Percentiles rank a stretch among this genome's conserved stretches.
These are phyloP conservation scores for Amaurobius ferox DNA, from an alignment of 2,888 invertebrate genomes.

Conservation along the genomic window DNA sequence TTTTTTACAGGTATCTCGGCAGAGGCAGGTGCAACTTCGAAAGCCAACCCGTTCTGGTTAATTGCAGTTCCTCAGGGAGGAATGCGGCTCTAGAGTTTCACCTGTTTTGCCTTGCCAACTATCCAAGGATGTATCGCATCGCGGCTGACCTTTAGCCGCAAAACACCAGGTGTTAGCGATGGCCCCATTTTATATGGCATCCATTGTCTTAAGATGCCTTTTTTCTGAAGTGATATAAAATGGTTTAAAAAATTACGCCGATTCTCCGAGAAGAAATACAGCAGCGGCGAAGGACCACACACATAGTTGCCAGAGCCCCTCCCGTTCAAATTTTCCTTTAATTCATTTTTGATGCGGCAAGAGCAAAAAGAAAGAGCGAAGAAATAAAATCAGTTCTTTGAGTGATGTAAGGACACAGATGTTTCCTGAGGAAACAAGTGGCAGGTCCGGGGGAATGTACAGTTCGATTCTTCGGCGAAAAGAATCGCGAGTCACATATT, in stretches of 20 bases:
- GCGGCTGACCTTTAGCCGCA: constrained; percentile 46
- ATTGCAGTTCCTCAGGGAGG: constrained; percentile 45
- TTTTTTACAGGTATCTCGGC: background rate
- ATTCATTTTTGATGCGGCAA: constrained; percentile 32
- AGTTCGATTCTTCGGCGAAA: background rate
- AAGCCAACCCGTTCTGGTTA: constrained; percentile 67
- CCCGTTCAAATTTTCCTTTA: constrained; percentile 30
- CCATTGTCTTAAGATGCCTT: constrained; percentile 50
- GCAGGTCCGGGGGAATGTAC: background rate
- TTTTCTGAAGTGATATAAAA: constrained; percentile 22
- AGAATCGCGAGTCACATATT: background rate
- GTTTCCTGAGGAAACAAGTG: constrained; percentile 29
- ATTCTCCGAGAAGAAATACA: background rate
- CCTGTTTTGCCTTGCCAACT: constrained; percentile 48
- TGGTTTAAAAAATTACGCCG: constrained; percentile 10
- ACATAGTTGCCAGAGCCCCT: constrained; percentile 29
- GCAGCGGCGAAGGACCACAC: constrained; percentile 40
- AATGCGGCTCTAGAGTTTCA: constrained; percentile 61
- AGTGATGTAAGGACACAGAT: constrained; percentile 39
- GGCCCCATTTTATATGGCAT: constrained; percentile 33
- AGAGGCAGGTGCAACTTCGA: constrained; percentile 63
- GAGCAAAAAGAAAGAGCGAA: background rate
- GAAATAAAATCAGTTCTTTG: constrained; percentile 25
- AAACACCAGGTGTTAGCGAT: constrained; percentile 54
- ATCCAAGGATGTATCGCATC: constrained; percentile 34